Evolutionary conservation across 2,797 vertebrate genomes (phyloP).

Genomic region (Aselliscus stoliczkanus): DNA sequence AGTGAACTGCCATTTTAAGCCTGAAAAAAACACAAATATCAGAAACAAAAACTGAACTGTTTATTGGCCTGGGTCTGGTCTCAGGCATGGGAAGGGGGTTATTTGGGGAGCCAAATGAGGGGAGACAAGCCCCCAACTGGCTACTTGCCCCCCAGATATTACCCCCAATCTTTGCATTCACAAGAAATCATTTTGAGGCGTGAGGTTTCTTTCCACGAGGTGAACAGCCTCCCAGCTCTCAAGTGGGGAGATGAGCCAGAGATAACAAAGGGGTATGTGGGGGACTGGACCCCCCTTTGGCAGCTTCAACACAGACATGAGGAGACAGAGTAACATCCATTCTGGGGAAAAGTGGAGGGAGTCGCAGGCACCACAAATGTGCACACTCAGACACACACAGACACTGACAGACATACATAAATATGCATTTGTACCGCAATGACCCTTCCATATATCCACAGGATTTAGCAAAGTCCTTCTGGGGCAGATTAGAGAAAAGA

Average conservation of each 20-base stretch:
- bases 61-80: slow-evolving; percentile 60
- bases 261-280: background rate
- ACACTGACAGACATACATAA: slow-evolving; percentile 50
- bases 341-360: background rate
- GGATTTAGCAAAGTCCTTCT: slow-evolving; percentile 33
- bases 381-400: background rate
- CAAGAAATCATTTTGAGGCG: background rate
- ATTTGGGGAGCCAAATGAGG: slow-evolving; percentile 15
- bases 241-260: background rate
- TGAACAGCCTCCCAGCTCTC: background rate
- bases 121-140: background rate
- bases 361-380: background rate
- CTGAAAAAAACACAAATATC: background rate
- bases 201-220: background rate
- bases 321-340: background rate
- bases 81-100: background rate
- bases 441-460: slow-evolving; percentile 25
- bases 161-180: slow-evolving; percentile 1
- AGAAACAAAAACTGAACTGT: slow-evolving; percentile 49
- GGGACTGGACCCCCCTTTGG: background rate
- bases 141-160: slow-evolving; percentile 40
- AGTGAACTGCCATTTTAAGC: too few species aligned
- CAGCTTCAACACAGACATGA: background rate
- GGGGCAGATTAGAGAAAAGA: background rate
- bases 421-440: slow-evolving; percentile 65